A percentile compares a stretch with the other conserved stretches of the same genome.
Evolutionary conservation across 2,113 vertebrate species (phyloP).

Genomic region (Ammodytes marinus): DNA sequence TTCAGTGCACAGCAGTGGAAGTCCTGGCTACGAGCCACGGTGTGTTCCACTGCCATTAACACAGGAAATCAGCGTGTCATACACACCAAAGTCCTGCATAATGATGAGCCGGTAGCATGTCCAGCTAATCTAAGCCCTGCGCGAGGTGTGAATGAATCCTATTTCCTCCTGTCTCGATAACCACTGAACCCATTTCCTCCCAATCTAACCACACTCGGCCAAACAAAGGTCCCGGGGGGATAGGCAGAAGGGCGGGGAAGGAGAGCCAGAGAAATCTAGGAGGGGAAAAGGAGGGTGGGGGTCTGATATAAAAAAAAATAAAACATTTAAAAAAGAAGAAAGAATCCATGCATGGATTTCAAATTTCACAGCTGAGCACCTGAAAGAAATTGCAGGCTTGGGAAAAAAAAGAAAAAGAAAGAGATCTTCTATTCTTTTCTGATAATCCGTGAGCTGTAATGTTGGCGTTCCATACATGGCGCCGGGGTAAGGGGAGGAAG

Average conservation of each 20-base stretch:
- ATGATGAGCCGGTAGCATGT: conserved; percentile 61
- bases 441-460: conserved; percentile 78
- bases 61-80: conserved; percentile 49
- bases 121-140: conserved; percentile 61
- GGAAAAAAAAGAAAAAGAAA: conserved; percentile 64
- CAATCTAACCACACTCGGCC: conserved; percentile 62
- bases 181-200: conserved; percentile 83
- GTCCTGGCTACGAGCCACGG: conserved; percentile 37
- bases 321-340: conserved; percentile 43
- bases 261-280: conserved; percentile 18
- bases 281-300: conserved; percentile 56
- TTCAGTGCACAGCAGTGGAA: neutral
- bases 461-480: conserved; percentile 67
- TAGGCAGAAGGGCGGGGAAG: conserved; percentile 17
- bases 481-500: conserved; percentile 37
- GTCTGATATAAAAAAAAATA: conserved; percentile 29
- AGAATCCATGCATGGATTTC: conserved; percentile 85
- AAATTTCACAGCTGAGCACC: conserved; percentile 88
- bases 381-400: conserved; percentile 82
- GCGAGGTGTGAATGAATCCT: conserved; percentile 81
- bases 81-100: conserved; percentile 48
- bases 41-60: conserved; percentile 49
- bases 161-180: conserved; percentile 80
- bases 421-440: conserved; percentile 73
- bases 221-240: conserved; percentile 76